Percentiles rank a stretch among this genome's conserved stretches.
phyloP scores from a whole-genome alignment of 2,113 vertebrate genomes.

The Pristiophorus japonicus region DNA sequence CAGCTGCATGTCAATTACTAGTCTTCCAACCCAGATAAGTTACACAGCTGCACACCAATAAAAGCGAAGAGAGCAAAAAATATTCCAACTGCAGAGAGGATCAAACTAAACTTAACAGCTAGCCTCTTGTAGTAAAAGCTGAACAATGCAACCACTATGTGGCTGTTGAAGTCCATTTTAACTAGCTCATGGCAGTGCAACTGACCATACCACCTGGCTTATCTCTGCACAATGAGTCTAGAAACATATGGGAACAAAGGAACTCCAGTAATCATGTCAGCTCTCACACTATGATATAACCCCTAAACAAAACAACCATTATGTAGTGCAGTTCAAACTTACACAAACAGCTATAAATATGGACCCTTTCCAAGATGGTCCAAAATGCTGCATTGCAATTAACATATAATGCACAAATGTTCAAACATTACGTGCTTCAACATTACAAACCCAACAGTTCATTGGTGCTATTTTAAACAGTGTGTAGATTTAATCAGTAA shows the following conservation, averaged over 20 bases:
- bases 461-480: neutral
- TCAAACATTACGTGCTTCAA: too few relatives aligned
- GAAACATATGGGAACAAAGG: conserved; percentile 12
- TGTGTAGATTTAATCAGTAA: neutral
- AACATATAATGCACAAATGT: neutral
- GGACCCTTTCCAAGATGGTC: neutral
- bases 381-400: neutral
- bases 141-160: neutral
- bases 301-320: conserved; percentile 11
- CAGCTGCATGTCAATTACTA: neutral
- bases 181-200: neutral
- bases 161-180: neutral
- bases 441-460: neutral
- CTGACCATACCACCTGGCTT: neutral
- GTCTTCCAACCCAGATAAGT: neutral
- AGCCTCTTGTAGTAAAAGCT: neutral
- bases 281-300: neutral
- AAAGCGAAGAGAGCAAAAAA: neutral
- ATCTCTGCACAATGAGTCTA: neutral
- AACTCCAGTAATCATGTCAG: conserved; percentile 30
- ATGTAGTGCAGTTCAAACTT: neutral
- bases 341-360: neutral
- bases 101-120: neutral
- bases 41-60: neutral
- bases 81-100: neutral